These are phyloP conservation scores for Gobio gobio DNA, from an alignment of 2,113 vertebrate species.

Conservation along the genomic window DNA sequence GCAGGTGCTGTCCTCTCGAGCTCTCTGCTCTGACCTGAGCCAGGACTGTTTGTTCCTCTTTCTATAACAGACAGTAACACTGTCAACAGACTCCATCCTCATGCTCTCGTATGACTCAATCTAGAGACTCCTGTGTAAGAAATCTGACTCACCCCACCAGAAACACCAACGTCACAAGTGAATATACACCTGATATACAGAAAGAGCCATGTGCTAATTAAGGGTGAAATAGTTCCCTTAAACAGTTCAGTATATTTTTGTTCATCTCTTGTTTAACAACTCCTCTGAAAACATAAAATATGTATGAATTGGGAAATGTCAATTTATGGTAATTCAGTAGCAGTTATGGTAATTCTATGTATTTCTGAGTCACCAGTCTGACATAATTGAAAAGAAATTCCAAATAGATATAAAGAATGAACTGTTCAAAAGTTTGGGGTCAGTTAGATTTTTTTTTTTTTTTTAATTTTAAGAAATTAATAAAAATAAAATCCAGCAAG, in stretches of 20 bases:
- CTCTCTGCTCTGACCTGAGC: conserved; percentile 39
- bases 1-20: conserved; percentile 34
- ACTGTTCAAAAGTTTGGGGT: neutral
- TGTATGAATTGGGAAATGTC: neutral
- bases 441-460: neutral
- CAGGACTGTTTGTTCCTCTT: conserved; percentile 32
- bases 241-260: neutral
- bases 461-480: neutral
- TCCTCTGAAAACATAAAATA: neutral
- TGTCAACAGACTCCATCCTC: conserved; percentile 36
- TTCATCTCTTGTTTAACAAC: neutral
- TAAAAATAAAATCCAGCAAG: too few species aligned
- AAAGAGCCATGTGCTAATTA: neutral
- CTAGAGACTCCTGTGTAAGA: neutral
- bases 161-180: neutral
- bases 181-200: neutral
- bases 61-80: conserved; percentile 17
- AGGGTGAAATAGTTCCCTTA: neutral
- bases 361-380: neutral
- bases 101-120: conserved; percentile 3
- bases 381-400: neutral
- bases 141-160: neutral
- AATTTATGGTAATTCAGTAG: neutral
- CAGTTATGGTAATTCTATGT: neutral
- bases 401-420: neutral